Percentiles rank a stretch among this genome's conserved stretches.
Evolutionary conservation across 2,797 vertebrate genomes (phyloP).

Genomic region (Spea hammondii): DNA sequence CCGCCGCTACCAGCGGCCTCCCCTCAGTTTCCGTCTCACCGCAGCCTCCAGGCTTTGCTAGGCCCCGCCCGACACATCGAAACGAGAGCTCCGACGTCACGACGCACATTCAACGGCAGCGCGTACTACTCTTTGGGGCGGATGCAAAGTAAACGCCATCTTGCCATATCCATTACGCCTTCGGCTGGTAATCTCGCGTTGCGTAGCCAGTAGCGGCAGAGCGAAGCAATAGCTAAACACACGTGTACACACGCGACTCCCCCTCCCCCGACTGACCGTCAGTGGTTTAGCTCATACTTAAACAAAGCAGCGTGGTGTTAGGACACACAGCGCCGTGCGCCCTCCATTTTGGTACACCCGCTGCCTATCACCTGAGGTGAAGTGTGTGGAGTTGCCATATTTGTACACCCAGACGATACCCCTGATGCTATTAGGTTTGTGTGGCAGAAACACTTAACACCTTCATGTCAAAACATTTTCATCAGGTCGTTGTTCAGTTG

Average conservation of each 20-base stretch:
- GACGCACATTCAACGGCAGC: conserved; percentile 13
- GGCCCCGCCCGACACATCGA: conserved; percentile 44
- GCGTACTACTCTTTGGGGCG: not conserved
- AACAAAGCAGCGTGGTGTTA: too few relatives aligned
- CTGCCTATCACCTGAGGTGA: too few relatives aligned
- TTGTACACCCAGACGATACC: not conserved
- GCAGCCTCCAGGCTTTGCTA: conserved; percentile 37
- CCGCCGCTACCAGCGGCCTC: conserved; percentile 41
- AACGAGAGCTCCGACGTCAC: conserved; percentile 20
- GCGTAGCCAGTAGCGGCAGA: not conserved
- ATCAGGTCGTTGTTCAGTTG: too few relatives aligned
- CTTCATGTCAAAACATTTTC: too few relatives aligned
- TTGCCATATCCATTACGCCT: not conserved
- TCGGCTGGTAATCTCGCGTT: not conserved
- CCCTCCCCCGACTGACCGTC: too few relatives aligned
- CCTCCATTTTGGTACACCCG: too few relatives aligned
- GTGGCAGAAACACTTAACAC: too few relatives aligned
- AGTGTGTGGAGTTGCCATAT: not conserved
- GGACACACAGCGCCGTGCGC: too few relatives aligned
- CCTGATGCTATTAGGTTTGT: too few relatives aligned
- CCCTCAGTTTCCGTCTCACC: conserved; percentile 45
- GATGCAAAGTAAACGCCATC: conserved; percentile 1
- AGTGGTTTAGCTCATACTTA: too few relatives aligned
- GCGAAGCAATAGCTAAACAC: too few relatives aligned
- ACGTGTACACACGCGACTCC: too few relatives aligned